phyloP scores from a whole-genome alignment of 2,888 invertebrate species.

The Toxonevra muliebris region DNA sequence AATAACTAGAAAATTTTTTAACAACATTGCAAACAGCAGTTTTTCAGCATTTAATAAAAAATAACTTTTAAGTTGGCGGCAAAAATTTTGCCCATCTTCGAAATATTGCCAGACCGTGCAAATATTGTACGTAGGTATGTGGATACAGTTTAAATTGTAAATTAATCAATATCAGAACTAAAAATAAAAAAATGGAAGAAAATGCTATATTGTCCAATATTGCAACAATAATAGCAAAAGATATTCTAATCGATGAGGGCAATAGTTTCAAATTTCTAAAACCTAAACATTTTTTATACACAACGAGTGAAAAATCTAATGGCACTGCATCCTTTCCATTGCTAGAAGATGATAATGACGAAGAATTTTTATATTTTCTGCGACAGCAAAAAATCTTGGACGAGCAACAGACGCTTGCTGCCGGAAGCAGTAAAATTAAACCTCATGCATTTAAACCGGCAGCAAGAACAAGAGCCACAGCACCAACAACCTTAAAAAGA shows the following conservation, averaged over 20 bases:
- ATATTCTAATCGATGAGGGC: constrained; percentile 54
- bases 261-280: constrained; percentile 35
- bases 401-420: constrained; percentile 22
- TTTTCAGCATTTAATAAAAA: no score
- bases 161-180: no score
- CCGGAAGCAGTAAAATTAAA: neutral
- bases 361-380: constrained; percentile 46
- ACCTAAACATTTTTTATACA: neutral
- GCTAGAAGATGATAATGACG: constrained; percentile 51
- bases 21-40: no score
- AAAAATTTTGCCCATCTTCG: no score
- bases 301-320: no score
- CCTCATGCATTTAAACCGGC: neutral
- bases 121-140: no score
- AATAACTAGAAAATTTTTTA: no score
- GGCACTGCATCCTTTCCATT: constrained; percentile 39
- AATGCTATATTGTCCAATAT: constrained; percentile 59
- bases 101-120: no score
- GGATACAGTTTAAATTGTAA: no score
- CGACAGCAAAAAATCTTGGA: constrained; percentile 40
- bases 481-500: neutral
- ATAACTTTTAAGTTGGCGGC: no score
- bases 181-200: constrained; percentile 55
- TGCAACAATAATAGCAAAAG: constrained; percentile 60
- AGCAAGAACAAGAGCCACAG: neutral